A percentile compares a stretch with the other conserved stretches of the same genome.
Conservation (phyloP, 2,797 vertebrate species). For the Australoheros facetus region DNA sequence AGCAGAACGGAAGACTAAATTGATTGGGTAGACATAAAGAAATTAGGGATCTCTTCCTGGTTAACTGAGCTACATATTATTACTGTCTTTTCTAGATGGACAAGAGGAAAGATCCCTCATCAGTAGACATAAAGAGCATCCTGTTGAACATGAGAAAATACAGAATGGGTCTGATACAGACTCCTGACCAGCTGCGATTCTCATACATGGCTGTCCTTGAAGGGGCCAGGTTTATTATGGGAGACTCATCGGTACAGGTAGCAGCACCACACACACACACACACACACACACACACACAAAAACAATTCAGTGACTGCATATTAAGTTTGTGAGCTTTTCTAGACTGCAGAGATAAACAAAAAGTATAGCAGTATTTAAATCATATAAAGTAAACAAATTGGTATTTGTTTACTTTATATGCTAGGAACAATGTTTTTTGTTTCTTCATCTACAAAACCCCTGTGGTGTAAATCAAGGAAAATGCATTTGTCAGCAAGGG, state of each 20-base stretch:
- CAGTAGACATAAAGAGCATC: conserved; percentile 91
- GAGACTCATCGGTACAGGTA: conserved; percentile 92
- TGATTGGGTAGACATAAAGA: not conserved
- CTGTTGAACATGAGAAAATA: conserved; percentile 95
- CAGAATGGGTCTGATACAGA: conserved; percentile 98
- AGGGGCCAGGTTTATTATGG: conserved; percentile 93
- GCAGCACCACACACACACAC: not conserved
- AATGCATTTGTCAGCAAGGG: not conserved
- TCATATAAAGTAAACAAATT: not conserved
- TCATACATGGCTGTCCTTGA: conserved; percentile 94
- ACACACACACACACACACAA: too few relatives aligned
- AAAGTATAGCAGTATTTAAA: not conserved
- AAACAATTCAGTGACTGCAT: not conserved
- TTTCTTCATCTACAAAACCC: not conserved
- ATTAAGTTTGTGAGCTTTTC: not conserved
- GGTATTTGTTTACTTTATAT: not conserved
- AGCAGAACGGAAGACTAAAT: not conserved
- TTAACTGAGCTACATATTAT: not conserved
- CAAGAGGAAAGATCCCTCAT: conserved; percentile 89
- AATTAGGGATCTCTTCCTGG: not conserved
- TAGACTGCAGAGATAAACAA: not conserved
- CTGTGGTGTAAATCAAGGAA: not conserved
- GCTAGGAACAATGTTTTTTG: not conserved
- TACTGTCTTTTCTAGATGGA: conserved; percentile 72
- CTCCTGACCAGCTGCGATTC: conserved; percentile 95